Conservation (phyloP, 2,888 invertebrate genomes). For the Falcaria lacertinaria region DNA sequence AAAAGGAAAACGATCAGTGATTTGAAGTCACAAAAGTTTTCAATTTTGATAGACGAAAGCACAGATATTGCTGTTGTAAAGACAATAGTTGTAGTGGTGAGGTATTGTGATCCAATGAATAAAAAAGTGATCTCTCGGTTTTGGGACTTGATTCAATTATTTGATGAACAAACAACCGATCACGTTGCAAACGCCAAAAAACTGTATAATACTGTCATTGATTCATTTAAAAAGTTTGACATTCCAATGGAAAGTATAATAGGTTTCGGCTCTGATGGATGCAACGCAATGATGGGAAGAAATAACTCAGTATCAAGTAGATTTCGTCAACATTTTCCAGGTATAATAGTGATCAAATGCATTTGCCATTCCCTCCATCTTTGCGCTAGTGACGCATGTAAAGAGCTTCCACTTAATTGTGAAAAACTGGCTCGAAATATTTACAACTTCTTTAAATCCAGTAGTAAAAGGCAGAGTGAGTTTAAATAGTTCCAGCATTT, state of each 20-base stretch:
- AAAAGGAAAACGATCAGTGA: not conserved
- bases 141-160: too few species aligned
- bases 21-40: constrained; percentile 9
- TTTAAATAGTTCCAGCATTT: too few species aligned
- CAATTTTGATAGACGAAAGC: constrained; percentile 10
- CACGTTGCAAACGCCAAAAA: not conserved
- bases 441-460: constrained; percentile 7
- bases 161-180: not conserved
- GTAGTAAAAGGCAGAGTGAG: too few species aligned
- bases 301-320: constrained; percentile 10
- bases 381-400: constrained; percentile 13
- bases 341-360: constrained; percentile 15
- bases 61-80: constrained; percentile 10
- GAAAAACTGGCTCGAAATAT: constrained; percentile 13
- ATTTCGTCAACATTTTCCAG: constrained; percentile 12
- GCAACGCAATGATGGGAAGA: constrained; percentile 15
- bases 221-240: not conserved
- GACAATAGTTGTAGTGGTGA: constrained; percentile 5
- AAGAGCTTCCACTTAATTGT: constrained; percentile 9
- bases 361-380: constrained; percentile 17
- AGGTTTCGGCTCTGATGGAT: constrained; percentile 15
- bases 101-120: not conserved
- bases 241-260: constrained; percentile 6
- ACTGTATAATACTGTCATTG: not conserved
- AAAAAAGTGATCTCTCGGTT: too few species aligned